These are phyloP conservation scores for Andrena camellia DNA, from an alignment of 2,888 invertebrate genomes.

Conservation along the genomic window DNA sequence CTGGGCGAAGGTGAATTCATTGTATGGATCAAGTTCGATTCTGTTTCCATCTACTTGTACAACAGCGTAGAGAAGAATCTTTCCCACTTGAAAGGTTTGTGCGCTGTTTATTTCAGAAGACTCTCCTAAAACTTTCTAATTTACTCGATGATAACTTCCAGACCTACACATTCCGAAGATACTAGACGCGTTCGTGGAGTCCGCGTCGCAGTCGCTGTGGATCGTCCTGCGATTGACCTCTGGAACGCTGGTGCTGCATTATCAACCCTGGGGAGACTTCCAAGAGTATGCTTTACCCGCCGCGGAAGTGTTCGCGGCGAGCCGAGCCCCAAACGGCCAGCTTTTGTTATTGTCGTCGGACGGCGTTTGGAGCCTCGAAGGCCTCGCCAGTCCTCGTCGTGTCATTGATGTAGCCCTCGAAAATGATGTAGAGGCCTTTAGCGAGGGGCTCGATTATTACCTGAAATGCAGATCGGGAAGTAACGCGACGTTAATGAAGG, in stretches of 20 bases:
- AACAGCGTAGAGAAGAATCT: neutral
- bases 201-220: conserved; percentile 70
- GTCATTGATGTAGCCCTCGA: conserved; percentile 59
- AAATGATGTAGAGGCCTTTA: conserved; percentile 64
- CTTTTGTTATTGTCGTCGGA: conserved; percentile 74
- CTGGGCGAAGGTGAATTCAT: conserved; percentile 37
- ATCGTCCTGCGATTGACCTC: conserved; percentile 66
- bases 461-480: conserved; percentile 64
- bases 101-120: neutral
- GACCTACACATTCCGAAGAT: conserved; percentile 72
- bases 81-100: conserved; percentile 41
- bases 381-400: conserved; percentile 71
- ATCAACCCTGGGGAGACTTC: conserved; percentile 68
- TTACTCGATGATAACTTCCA: conserved; percentile 38
- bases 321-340: conserved; percentile 66
- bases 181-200: conserved; percentile 66
- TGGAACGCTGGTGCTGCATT: conserved; percentile 72
- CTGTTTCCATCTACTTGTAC: conserved; percentile 39
- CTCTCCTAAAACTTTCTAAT: neutral
- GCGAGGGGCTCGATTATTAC: conserved; percentile 60
- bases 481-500: conserved; percentile 66
- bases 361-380: conserved; percentile 78
- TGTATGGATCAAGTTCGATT: conserved; percentile 49
- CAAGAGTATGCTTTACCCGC: conserved; percentile 69
- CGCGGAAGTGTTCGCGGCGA: conserved; percentile 56